A percentile compares a stretch with the other conserved stretches of the same genome.
phyloP scores from a whole-genome alignment of 2,797 vertebrate genomes.

The Hyperoplus lanceolatus region DNA sequence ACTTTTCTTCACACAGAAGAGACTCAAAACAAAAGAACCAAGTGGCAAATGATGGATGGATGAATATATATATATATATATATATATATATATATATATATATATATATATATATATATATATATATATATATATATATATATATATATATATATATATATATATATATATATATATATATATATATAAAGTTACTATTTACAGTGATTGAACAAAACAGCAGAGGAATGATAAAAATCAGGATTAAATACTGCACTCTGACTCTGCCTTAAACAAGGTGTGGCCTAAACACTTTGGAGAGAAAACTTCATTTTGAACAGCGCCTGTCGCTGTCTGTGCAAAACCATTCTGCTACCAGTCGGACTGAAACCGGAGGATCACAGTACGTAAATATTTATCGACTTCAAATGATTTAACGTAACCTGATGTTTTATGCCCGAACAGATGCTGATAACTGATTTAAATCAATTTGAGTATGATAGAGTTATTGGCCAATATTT shows the following conservation, averaged over 20 bases:
- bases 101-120: no score
- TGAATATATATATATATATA: no score
- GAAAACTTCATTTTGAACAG: conserved; percentile 32
- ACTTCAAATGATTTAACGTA: not conserved
- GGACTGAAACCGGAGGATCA: conserved; percentile 17
- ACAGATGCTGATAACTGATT: not conserved
- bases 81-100: no score
- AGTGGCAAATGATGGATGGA: conserved; percentile 23
- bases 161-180: no score
- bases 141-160: no score
- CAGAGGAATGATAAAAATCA: conserved; percentile 28
- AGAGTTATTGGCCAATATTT: not conserved
- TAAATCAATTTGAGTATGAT: not conserved
- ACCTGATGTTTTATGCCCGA: not conserved
- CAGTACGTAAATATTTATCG: not conserved
- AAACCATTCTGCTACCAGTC: conserved; percentile 56
- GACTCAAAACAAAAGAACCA: conserved; percentile 29
- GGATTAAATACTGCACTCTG: conserved; percentile 33
- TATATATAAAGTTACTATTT: conserved; percentile 50
- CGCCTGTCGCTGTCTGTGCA: conserved; percentile 53
- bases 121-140: no score
- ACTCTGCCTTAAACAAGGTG: conserved; percentile 13
- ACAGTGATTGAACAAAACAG: conserved; percentile 53
- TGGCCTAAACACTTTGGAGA: conserved; percentile 29
- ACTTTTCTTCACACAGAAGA: conserved; percentile 32